These are phyloP conservation scores for Itoplectis maculator DNA, from an alignment of 2,888 invertebrate genomes.

Conservation along the genomic window DNA sequence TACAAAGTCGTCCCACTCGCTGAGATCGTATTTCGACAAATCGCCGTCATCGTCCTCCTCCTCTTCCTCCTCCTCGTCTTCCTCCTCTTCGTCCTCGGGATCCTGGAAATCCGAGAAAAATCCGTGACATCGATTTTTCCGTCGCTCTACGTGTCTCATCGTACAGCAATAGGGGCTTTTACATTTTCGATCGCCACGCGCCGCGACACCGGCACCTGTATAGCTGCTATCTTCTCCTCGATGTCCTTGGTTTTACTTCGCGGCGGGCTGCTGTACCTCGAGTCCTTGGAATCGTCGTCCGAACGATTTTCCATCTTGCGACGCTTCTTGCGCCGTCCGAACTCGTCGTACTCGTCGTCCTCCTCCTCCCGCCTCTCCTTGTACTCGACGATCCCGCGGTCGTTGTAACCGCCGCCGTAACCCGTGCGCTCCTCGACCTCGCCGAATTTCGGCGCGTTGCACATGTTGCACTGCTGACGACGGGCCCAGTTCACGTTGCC, in stretches of 20 bases:
- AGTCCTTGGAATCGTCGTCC: conserved; percentile 82
- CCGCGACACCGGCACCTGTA: conserved; percentile 70
- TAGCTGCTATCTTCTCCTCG: conserved; percentile 69
- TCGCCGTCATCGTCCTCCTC: conserved; percentile 86
- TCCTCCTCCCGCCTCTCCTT: conserved; percentile 93
- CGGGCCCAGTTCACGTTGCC: conserved; percentile 99
- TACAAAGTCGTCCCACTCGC: conserved; percentile 85
- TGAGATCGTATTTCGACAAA: conserved; percentile 87
- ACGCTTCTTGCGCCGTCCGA: conserved; percentile 89
- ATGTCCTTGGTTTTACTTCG: conserved; percentile 77
- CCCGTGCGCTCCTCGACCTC: conserved; percentile 94
- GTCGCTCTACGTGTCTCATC: background rate
- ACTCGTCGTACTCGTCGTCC: conserved; percentile 99
- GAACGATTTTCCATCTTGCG: conserved; percentile 85
- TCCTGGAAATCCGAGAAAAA: conserved; percentile 68
- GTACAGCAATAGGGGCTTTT: conserved; percentile 53
- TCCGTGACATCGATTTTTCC: conserved; percentile 32
- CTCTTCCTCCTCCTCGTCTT: conserved; percentile 85
- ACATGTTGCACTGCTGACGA: conserved; percentile 98
- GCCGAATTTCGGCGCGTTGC: conserved; percentile 98
- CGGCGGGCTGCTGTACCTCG: conserved; percentile 79
- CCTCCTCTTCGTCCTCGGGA: conserved; percentile 81
- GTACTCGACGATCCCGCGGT: conserved; percentile 98
- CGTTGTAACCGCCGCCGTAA: conserved; percentile 97
- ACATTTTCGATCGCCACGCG: conserved; percentile 75